phyloP scores from a whole-genome alignment of 2,113 vertebrate species.

The Nycticryphes semicollaris region DNA sequence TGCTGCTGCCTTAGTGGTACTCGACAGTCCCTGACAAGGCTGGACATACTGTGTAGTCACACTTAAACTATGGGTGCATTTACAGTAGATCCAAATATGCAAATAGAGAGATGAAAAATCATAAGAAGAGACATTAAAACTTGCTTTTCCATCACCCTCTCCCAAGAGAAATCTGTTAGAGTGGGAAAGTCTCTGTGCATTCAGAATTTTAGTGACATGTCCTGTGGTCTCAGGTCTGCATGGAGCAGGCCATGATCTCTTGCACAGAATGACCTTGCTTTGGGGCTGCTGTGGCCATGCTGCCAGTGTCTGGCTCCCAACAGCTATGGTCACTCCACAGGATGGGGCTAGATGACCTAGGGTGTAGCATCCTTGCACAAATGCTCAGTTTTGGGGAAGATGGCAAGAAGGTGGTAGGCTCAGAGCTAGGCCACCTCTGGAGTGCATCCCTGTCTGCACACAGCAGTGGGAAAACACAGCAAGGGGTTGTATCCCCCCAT shows the following conservation, averaged over 20 bases:
- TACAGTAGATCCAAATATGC: not conserved
- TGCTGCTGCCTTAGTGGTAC: not conserved
- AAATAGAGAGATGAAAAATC: not conserved
- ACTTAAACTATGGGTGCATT: not conserved
- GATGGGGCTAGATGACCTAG: not conserved
- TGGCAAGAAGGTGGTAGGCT: not conserved
- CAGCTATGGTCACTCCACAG: not conserved
- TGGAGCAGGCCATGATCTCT: fast-evolving
- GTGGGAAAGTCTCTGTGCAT: not conserved
- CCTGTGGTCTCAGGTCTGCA: not conserved
- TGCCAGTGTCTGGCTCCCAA: fast-evolving
- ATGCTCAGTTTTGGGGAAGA: not conserved
- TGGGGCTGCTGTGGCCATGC: fast-evolving
- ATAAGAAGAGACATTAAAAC: not conserved
- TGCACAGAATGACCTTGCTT: fast-evolving
- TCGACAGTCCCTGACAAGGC: fast-evolving
- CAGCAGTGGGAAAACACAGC: not conserved
- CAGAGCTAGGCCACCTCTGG: not conserved
- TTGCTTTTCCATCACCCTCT: not conserved
- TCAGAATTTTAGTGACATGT: not conserved
- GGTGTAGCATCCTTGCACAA: not conserved
- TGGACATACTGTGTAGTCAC: not conserved
- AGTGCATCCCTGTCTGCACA: not conserved
- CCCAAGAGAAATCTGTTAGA: not conserved
- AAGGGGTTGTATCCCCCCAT: not conserved